phyloP scores from a whole-genome alignment of 1,140 invertebrate species.

The Papilio aristodemus region DNA sequence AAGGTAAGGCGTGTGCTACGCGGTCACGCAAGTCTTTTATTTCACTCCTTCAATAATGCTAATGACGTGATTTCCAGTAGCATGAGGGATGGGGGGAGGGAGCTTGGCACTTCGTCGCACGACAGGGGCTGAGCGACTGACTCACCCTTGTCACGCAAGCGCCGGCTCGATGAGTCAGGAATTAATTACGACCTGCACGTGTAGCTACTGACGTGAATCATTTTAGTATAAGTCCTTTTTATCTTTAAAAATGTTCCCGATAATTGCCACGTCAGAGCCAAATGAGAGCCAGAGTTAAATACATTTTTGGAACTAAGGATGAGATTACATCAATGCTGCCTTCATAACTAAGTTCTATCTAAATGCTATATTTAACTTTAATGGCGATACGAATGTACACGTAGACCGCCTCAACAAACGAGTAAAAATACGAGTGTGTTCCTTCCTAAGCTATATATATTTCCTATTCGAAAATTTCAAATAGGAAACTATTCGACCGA shows the following conservation, averaged over 20 bases:
- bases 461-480: background rate
- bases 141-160: constrained; percentile 19
- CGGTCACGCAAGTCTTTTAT: constrained; percentile 15
- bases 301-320: too few relatives aligned
- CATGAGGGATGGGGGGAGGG: background rate
- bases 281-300: too few relatives aligned
- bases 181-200: constrained; percentile 26
- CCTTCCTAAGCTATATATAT: too few relatives aligned
- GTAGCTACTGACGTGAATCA: background rate
- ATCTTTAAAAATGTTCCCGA: background rate
- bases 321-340: too few relatives aligned
- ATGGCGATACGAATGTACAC: too few relatives aligned
- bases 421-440: too few relatives aligned
- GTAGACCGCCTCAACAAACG: too few relatives aligned
- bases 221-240: background rate
- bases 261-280: background rate
- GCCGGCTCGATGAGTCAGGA: constrained; percentile 1
- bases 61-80: constrained; percentile 19
- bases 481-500: background rate
- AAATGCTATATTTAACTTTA: too few relatives aligned
- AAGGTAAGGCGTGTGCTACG: background rate
- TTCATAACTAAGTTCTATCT: too few relatives aligned
- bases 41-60: constrained; percentile 17
- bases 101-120: too few relatives aligned
- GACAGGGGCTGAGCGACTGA: constrained; percentile 1